phyloP scores from a whole-genome alignment of 2,888 invertebrate genomes.

The Pseudococcus jackbeardsleyi region DNA sequence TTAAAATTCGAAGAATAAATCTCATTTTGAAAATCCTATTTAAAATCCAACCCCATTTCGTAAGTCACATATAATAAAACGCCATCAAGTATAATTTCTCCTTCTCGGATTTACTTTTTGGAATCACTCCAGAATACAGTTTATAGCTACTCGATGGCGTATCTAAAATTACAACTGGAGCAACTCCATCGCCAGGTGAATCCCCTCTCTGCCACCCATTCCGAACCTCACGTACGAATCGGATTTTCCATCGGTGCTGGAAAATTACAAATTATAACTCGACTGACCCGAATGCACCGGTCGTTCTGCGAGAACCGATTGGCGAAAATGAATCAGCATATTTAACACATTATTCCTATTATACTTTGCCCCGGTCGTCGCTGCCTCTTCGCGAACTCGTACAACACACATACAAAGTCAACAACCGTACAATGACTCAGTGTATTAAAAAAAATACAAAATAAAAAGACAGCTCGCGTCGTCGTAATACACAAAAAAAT shows the following conservation, averaged over 20 bases:
- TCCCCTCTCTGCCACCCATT: background rate
- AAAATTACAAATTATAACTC: constrained; percentile 28
- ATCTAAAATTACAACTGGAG: background rate
- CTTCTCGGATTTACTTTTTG: background rate
- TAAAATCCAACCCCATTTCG: background rate
- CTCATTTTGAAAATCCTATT: background rate
- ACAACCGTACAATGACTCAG: constrained; percentile 38
- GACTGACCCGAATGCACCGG: constrained; percentile 2
- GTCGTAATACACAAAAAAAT: background rate
- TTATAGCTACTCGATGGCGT: background rate
- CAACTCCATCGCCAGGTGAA: background rate
- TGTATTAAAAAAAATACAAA: constrained; percentile 2
- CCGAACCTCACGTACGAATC: background rate
- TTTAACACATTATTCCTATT: constrained; percentile 7
- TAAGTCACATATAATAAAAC: background rate
- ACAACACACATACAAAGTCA: background rate
- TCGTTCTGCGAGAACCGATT: background rate
- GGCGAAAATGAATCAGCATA: constrained; percentile 35
- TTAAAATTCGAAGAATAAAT: background rate
- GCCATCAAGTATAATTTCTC: background rate
- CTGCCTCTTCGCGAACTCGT: background rate
- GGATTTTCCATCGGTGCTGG: background rate
- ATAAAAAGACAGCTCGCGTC: background rate
- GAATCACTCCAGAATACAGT: constrained; percentile 17
- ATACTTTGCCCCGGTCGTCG: background rate